Base-by-base conservation (phyloP, 1,140 invertebrate genomes). In the Eurytemora carolleeae region DNA sequence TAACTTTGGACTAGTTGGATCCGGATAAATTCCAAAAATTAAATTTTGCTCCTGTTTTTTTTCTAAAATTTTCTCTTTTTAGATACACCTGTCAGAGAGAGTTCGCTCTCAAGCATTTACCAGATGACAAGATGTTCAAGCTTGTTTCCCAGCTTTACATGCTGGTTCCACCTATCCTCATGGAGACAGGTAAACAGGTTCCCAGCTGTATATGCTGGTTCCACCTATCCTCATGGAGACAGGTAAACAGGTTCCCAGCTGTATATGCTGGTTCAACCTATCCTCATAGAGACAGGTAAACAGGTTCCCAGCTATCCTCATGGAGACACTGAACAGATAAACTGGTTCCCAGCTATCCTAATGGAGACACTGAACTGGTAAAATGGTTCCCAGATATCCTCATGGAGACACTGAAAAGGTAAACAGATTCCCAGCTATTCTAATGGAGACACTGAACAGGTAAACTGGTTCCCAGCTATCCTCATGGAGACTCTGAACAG, bases 61-160 rank as follows among this genome's bases (percentile, higher is more conserved):
- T n/a, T n/a, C n/a, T n/a, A n/a, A n/a, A n/a, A n/a, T n/a, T n/a
- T n/a, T n/a, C n/a, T n/a, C n/a, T n/a, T n/a, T n/a, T n/a, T n/a
- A n/a, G n/a, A n/a, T 93, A 90, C 69, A 87, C 83, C 16, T 93
- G 88, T 74, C 92, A 96, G 74, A 78, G 89, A 60, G 91, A 96
- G 71, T 97, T 97, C 73, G 90, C 91, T 1, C 74, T 90, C 63
- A 93, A 95, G 73, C 87, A 96, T 72, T 73, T 96, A 67, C 91
- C 92, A 17, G 81, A 96, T 64, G 92, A 97, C 71, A 82, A 83
- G 3, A 72, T 92, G 58, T 93, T 94, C 78, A 87, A 91, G 78
- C 74, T 94, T 67, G 89, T 95, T 21, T 82, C 86, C 2, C 85
- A 87, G 71, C 77, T 90, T n/a, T 97, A 92, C 80, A 90, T 94